phyloP scores from a whole-genome alignment of 2,888 invertebrate species.

The Drosophila ustulata region DNA sequence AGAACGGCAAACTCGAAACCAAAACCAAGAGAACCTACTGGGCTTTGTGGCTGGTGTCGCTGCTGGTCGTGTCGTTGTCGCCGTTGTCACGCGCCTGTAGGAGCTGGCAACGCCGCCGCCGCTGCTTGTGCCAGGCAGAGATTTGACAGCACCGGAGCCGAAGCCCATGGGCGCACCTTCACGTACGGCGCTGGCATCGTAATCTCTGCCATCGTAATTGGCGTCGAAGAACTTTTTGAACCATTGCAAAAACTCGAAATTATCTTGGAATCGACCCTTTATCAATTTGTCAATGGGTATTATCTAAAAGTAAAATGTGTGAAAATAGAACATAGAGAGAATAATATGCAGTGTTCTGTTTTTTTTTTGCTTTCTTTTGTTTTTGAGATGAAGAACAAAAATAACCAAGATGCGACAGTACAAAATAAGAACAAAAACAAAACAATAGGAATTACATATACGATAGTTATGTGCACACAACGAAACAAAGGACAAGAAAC shows the following conservation, averaged over 20 bases:
- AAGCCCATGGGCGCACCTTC: conserved; percentile 94
- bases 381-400: conserved; percentile 34
- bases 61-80: conserved; percentile 69
- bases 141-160: conserved; percentile 86
- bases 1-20: conserved; percentile 39
- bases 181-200: conserved; percentile 95
- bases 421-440: conserved; percentile 6
- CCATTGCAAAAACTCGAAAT: conserved; percentile 99
- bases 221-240: conserved; percentile 99
- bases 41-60: conserved; percentile 81
- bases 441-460: conserved; percentile 8
- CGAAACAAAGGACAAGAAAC: conserved; percentile 37
- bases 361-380: not conserved
- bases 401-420: conserved; percentile 20
- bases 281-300: conserved; percentile 89
- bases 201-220: conserved; percentile 97
- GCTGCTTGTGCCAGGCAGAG: conserved; percentile 81
- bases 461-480: conserved; percentile 43
- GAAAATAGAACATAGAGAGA: conserved; percentile 36
- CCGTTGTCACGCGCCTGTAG: conserved; percentile 77
- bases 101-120: conserved; percentile 68
- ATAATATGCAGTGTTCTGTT: conserved; percentile 64
- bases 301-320: conserved; percentile 83
- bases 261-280: conserved; percentile 99
- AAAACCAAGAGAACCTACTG: conserved; percentile 83